Conservation (phyloP, 2,888 invertebrate genomes). For the Rotaria socialis region DNA sequence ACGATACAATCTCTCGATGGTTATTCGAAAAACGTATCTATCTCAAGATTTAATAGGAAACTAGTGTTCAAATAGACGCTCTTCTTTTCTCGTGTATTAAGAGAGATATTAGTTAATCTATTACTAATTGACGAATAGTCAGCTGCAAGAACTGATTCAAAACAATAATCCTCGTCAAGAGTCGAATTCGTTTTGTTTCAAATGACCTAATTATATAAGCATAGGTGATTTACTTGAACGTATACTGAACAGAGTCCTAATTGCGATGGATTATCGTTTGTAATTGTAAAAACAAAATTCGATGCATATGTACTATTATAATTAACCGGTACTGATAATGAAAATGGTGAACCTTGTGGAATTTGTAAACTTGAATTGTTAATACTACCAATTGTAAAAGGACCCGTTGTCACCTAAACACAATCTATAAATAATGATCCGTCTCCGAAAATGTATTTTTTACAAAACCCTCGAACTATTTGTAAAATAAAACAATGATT, state of each 20-base stretch:
- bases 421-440: not conserved
- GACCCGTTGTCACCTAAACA: not conserved
- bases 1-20: not conserved
- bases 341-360: conserved; percentile 12
- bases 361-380: not conserved
- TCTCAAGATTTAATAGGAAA: too few species aligned
- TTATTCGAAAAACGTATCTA: too few species aligned
- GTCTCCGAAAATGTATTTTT: not conserved
- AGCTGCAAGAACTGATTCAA: too few species aligned
- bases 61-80: too few species aligned
- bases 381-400: not conserved
- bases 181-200: too few species aligned
- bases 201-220: not conserved
- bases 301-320: conserved; percentile 10
- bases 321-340: not conserved
- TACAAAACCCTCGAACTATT: not conserved
- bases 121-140: too few species aligned
- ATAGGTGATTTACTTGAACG: not conserved
- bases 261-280: not conserved
- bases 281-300: conserved; percentile 32
- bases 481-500: conserved; percentile 51
- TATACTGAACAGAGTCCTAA: conserved; percentile 17
- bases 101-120: too few species aligned
- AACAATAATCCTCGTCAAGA: too few species aligned
- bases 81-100: too few species aligned